Evolutionary conservation across 1,140 invertebrate species (phyloP).

Genomic region (Pseudomyrmex dendroicus): DNA sequence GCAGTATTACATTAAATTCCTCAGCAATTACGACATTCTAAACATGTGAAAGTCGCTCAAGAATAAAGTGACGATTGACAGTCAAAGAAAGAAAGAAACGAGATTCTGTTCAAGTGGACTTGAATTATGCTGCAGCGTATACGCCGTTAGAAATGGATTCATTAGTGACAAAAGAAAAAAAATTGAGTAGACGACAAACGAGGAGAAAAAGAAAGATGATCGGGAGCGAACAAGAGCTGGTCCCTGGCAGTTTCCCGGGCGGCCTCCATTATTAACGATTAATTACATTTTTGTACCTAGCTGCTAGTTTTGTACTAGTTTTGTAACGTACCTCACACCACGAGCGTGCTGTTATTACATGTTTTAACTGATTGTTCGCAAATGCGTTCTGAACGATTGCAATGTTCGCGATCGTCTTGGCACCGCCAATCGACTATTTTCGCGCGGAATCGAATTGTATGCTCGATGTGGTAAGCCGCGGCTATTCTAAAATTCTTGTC

Average conservation of each 20-base stretch:
- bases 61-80: slow-evolving; percentile 30
- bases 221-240: slow-evolving; percentile 70
- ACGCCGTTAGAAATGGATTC: slow-evolving; percentile 8
- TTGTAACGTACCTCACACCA: slow-evolving; percentile 84
- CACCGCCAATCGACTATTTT: slow-evolving; percentile 56
- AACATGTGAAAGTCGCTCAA: slow-evolving; percentile 71
- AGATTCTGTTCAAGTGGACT: slow-evolving; percentile 29
- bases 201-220: neutral
- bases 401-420: slow-evolving; percentile 42
- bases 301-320: slow-evolving; percentile 85
- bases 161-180: slow-evolving; percentile 9
- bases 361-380: slow-evolving; percentile 82
- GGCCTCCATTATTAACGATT: slow-evolving; percentile 82
- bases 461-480: slow-evolving; percentile 52
- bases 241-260: slow-evolving; percentile 81
- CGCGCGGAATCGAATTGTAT: slow-evolving; percentile 32
- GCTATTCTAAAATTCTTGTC: neutral
- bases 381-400: slow-evolving; percentile 75
- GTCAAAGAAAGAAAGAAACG: slow-evolving; percentile 14
- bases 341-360: slow-evolving; percentile 83
- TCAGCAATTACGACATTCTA: slow-evolving; percentile 72
- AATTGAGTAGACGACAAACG: neutral
- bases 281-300: slow-evolving; percentile 85
- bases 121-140: neutral
- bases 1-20: slow-evolving; percentile 71